These are phyloP conservation scores for Bradypodion pumilum DNA, from an alignment of 2,797 vertebrate genomes.

Conservation along the genomic window DNA sequence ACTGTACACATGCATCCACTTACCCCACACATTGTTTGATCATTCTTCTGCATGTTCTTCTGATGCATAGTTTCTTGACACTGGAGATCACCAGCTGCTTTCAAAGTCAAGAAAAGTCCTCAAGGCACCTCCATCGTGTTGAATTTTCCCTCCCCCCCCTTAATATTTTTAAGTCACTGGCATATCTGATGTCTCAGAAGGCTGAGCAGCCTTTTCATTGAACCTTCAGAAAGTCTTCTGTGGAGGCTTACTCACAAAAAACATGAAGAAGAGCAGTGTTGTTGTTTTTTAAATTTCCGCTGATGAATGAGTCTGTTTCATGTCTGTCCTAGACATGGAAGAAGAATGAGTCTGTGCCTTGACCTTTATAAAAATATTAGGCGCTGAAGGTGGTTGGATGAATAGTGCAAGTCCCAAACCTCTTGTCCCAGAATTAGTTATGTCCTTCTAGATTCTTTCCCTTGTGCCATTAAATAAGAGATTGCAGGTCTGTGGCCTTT, in stretches of 20 bases:
- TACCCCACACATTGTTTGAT: neutral
- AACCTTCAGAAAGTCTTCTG: slow-evolving; percentile 11
- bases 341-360: slow-evolving; percentile 8
- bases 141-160: neutral
- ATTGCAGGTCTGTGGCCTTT: neutral
- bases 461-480: neutral
- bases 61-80: neutral
- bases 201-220: slow-evolving; percentile 11
- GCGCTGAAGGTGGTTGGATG: slow-evolving; percentile 5
- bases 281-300: neutral
- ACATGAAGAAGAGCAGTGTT: slow-evolving; percentile 5
- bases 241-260: neutral
- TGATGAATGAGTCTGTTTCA: slow-evolving; percentile 16
- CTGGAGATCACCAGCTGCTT: neutral
- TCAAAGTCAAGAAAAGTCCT: neutral
- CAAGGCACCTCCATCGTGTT: neutral
- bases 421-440: neutral
- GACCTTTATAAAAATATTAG: slow-evolving; percentile 28
- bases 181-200: slow-evolving; percentile 8
- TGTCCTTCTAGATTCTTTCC: neutral
- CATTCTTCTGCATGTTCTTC: neutral
- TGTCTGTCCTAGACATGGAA: too few relatives aligned
- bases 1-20: neutral
- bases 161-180: neutral
- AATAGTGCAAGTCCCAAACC: neutral